Evolutionary conservation across 2,888 invertebrate genomes (phyloP), one percentile per base, ranked within the genome.

Genomic region (Augochlorella aurata): DNA sequence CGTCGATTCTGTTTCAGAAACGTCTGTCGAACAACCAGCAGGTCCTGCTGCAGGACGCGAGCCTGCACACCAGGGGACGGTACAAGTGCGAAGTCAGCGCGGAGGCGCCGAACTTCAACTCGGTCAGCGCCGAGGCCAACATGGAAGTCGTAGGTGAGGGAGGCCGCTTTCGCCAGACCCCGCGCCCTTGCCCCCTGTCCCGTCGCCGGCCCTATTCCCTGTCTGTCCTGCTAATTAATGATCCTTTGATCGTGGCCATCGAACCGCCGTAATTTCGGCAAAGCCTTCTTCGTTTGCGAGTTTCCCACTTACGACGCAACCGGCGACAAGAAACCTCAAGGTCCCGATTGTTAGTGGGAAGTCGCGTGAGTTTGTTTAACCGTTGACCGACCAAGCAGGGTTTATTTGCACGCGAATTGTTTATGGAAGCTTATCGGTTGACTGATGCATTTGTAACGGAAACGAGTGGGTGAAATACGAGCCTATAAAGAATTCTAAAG

Each of bases 61-160:
- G 90, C 52, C 90, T 94, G 74, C 91, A 93, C 81, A 93, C 94
- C 47, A 94, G 93, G 67, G 95, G 94, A 16, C 87, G 91, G 50
- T 95, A 94, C 91, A 92, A 93, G 69, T 95, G 95, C 85, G 95
- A 95, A 89, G 94, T 95, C 63, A 94, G 94, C 52, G 94, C 94
- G 0, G 95, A 95, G 86, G 94, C 93, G 3, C 94, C 94, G 2
- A 93, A 93, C 68, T 95, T 95, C 90, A 93, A 93, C 44, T 94
- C 94, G 16, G 94, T 94, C 63, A 92, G 92, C 63, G 94, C 93
- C 38, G 94, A 94, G 77, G 94, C 94, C 21, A 92, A 93, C 74
- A 94, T 95, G 94, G 94, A 94, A 88, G 94, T 95, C 74, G 92
- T 95, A 77, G 94, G 95, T 95, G 89, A 94, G 94, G 52, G 65